phyloP scores from a whole-genome alignment of 1,140 invertebrate species.

The Aphelenchoides avenae region DNA sequence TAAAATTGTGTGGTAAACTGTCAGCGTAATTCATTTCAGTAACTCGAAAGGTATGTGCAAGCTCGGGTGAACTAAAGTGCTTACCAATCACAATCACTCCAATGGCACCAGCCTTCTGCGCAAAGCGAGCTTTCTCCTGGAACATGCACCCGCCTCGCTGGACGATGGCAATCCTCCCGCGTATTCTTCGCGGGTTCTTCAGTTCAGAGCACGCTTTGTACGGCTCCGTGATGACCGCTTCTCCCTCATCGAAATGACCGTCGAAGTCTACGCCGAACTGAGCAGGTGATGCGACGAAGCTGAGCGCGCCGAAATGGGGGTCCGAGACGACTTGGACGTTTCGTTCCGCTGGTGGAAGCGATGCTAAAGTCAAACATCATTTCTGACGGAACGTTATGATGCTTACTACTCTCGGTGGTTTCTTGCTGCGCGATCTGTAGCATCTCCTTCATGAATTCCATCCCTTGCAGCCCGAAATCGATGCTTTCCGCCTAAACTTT shows the following conservation, averaged over 20 bases:
- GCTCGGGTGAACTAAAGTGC: not conserved
- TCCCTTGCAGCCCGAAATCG: constrained; percentile 81
- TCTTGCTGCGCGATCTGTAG: constrained; percentile 66
- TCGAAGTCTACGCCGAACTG: constrained; percentile 79
- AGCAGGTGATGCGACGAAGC: constrained; percentile 75
- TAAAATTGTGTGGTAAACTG: constrained; percentile 28
- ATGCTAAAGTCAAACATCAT: constrained; percentile 16
- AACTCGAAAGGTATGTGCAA: not conserved
- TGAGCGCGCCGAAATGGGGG: constrained; percentile 54
- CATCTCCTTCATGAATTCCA: constrained; percentile 96
- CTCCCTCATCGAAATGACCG: constrained; percentile 21
- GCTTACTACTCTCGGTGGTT: not conserved
- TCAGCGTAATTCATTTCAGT: not conserved
- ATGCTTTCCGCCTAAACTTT: constrained; percentile 72
- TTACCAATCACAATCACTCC: constrained; percentile 76
- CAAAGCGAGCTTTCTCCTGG: constrained; percentile 75
- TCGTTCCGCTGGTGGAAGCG: constrained; percentile 14
- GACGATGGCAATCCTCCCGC: constrained; percentile 76
- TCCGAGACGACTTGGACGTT: constrained; percentile 37
- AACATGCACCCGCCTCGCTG: constrained; percentile 89
- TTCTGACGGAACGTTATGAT: not conserved
- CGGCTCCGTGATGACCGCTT: constrained; percentile 62
- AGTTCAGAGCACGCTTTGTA: constrained; percentile 70
- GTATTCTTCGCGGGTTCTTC: constrained; percentile 66
- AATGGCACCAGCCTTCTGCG: constrained; percentile 77